phyloP scores from a whole-genome alignment of 2,888 invertebrate genomes.

The Zele albiditarsus region DNA sequence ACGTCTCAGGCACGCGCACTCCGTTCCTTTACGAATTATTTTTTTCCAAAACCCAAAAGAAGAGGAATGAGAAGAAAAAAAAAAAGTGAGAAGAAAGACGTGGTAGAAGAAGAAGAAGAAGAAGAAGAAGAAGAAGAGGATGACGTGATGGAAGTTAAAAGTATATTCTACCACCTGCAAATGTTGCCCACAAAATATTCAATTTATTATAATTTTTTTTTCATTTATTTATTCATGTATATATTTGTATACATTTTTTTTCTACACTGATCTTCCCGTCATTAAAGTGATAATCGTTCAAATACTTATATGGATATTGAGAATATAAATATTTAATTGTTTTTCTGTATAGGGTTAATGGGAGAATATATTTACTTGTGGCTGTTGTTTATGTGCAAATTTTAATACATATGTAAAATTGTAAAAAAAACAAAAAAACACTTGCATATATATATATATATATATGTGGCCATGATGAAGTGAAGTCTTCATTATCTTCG shows the following conservation, averaged over 20 bases:
- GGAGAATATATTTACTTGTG: background rate
- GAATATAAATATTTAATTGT: background rate
- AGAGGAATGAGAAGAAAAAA: background rate
- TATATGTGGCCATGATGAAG: background rate
- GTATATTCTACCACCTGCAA: background rate
- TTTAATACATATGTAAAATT: too few relatives aligned
- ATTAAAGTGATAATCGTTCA: background rate
- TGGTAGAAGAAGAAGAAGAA: background rate
- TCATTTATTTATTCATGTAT: background rate
- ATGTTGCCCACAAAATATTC: background rate
- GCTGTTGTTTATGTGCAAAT: background rate
- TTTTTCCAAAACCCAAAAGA: background rate
- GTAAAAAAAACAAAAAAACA: too few relatives aligned
- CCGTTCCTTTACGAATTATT: conserved; percentile 3
- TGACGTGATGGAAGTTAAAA: background rate
- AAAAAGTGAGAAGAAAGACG: background rate
- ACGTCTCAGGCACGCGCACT: conserved; percentile 1
- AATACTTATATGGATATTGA: conserved; percentile 7
- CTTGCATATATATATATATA: background rate
- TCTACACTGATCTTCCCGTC: background rate
- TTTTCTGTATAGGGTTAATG: background rate
- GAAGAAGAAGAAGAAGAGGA: background rate
- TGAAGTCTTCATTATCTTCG: conserved; percentile 3
- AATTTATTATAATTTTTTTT: background rate
- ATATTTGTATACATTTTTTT: background rate